Base-by-base conservation (phyloP, 37 sponge, comb jelly and placozoan species). In the Agelas oroides region DNA sequence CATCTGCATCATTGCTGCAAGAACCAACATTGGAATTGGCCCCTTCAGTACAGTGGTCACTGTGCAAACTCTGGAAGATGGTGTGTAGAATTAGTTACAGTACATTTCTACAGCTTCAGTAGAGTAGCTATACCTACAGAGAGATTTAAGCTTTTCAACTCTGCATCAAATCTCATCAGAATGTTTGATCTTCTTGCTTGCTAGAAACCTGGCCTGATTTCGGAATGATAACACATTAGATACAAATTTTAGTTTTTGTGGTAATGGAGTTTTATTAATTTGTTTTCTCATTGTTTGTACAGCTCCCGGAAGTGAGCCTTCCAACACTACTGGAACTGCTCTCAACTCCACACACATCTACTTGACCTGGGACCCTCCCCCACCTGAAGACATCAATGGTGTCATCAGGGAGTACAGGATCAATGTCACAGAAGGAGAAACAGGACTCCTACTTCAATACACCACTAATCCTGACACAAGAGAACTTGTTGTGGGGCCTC, bases 1-100 rank as follows among this genome's bases (percentile, higher is more conserved):
- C 57, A 39, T 53, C 2, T 71, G 56, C 40, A 38, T 73, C 58
- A 71, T 86, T 40, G 73, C 87, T 60, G 87, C 87, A 0, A 71
- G 59, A 18, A 78, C 87, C 2, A 27, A 17, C 2, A 60, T 78
- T 19, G 87, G 87, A 18, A 12, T 58, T 35, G 87, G 87, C 36
- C 87, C 87, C 19, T 71, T 61, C 63, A 70, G 61, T 31, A 58
- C 25, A 28, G 73, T 72, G 58, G 8, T 78, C 31, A 69, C 70
- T 31, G 20, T 87, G 0, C 20, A 23, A 5, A 87, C 82, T n/a
- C 74, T 57, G 17, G 87, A 86, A 78, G 87, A 77, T 78, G 79
- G 87, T 86, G 58, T 70, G 79, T 21, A 39, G 25, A 27, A 12
- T 61, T 18, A 56, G 58, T 56, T 15, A 56, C n/a, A n/a, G n/a